These are phyloP conservation scores for Actinostola sp. DNA, from an alignment of 92 coral and sea anemone genomes.

Conservation along the genomic window DNA sequence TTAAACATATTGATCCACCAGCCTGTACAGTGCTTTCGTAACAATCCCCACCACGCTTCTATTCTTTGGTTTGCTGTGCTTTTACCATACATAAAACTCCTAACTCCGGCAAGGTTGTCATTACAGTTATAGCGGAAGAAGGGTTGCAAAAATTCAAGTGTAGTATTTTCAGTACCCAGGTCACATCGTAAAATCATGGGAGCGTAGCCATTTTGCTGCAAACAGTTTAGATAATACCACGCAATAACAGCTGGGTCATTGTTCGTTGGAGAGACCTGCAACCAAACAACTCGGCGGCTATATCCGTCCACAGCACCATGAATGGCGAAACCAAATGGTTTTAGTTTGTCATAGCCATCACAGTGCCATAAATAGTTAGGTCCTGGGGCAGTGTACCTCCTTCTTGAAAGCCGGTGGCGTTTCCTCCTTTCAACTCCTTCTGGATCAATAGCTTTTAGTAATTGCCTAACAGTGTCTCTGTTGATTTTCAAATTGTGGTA, in stretches of 20 bases:
- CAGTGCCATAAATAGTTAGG: conserved; percentile 33
- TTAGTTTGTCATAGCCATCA: conserved; percentile 31
- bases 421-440: conserved; percentile 15
- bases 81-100: conserved; percentile 18
- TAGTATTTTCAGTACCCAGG: conserved; percentile 28
- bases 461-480: conserved; percentile 14
- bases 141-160: conserved; percentile 8
- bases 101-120: conserved; percentile 11
- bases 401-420: conserved; percentile 13
- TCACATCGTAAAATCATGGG: conserved; percentile 23
- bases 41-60: conserved; percentile 29
- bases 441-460: conserved; percentile 20
- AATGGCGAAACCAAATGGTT: conserved; percentile 27
- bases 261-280: conserved; percentile 7
- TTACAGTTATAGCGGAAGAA: conserved; percentile 4
- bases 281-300: conserved; percentile 21
- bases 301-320: conserved; percentile 28
- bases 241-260: conserved; percentile 17
- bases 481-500: background rate
- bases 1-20: conserved; percentile 33
- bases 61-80: conserved; percentile 30
- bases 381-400: conserved; percentile 7
- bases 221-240: conserved; percentile 7
- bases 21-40: conserved; percentile 12
- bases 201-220: background rate